Conservation (phyloP, 2,797 vertebrate genomes). For the Acanthopagrus latus region DNA sequence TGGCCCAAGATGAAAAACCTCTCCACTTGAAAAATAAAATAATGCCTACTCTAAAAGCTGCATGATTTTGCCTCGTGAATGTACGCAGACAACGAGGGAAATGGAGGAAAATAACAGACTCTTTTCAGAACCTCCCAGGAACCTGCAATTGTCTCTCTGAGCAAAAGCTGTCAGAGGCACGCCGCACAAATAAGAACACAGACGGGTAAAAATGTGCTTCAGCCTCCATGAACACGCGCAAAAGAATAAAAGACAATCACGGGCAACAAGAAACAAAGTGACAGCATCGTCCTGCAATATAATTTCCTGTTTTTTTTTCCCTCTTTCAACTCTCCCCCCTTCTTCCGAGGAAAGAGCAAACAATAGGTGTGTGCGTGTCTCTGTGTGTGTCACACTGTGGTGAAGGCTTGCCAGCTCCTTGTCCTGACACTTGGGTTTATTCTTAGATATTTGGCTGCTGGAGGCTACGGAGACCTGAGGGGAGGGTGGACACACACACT, state of each 20-base stretch:
- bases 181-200: neutral
- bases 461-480: constrained; percentile 52
- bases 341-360: constrained; percentile 6
- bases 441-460: constrained; percentile 64
- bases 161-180: neutral
- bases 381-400: constrained; percentile 20
- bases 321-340: neutral
- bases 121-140: neutral
- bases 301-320: neutral
- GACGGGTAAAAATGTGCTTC: neutral
- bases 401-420: constrained; percentile 46
- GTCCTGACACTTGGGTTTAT: constrained; percentile 69
- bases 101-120: neutral
- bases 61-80: neutral
- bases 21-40: neutral
- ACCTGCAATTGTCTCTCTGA: neutral
- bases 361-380: constrained; percentile 18
- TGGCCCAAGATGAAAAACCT: neutral
- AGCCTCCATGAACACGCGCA: neutral
- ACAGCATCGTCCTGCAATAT: neutral
- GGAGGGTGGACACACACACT: constrained; percentile 2
- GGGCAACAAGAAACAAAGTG: neutral
- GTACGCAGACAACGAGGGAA: neutral
- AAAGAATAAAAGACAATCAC: neutral
- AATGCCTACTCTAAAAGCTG: neutral